These are phyloP conservation scores for Ciconia stormi DNA, from an alignment of 2,113 vertebrate species.

Conservation along the genomic window DNA sequence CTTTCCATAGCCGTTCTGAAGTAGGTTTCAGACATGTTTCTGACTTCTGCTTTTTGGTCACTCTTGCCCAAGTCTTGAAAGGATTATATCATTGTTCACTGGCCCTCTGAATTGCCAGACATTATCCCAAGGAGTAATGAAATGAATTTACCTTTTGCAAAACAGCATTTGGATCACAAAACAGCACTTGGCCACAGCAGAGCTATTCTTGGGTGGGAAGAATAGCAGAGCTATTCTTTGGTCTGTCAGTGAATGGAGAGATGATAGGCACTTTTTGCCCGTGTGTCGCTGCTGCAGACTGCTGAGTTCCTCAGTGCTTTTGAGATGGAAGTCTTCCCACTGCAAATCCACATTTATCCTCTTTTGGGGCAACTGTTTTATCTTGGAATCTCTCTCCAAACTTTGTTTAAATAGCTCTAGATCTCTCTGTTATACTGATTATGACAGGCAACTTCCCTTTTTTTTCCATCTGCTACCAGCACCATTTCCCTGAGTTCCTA, in stretches of 20 bases:
- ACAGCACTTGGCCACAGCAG: neutral
- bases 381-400: neutral
- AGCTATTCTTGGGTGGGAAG: neutral
- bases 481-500: neutral
- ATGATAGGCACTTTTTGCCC: neutral
- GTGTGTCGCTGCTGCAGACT: neutral
- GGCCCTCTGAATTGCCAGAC: neutral
- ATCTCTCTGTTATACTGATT: neutral
- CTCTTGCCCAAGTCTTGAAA: neutral
- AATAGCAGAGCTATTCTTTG: neutral
- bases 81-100: neutral
- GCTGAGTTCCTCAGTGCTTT: neutral
- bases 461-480: neutral
- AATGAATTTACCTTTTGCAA: neutral
- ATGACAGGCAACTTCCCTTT: neutral
- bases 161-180: neutral
- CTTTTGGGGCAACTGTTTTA: neutral
- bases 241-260: neutral
- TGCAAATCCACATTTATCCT: neutral
- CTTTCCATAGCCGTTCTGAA: neutral
- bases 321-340: neutral
- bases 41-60: neutral
- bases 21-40: neutral
- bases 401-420: neutral
- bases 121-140: neutral